phyloP scores from a whole-genome alignment of 2,797 vertebrate species.

The Denticeps clupeoides region DNA sequence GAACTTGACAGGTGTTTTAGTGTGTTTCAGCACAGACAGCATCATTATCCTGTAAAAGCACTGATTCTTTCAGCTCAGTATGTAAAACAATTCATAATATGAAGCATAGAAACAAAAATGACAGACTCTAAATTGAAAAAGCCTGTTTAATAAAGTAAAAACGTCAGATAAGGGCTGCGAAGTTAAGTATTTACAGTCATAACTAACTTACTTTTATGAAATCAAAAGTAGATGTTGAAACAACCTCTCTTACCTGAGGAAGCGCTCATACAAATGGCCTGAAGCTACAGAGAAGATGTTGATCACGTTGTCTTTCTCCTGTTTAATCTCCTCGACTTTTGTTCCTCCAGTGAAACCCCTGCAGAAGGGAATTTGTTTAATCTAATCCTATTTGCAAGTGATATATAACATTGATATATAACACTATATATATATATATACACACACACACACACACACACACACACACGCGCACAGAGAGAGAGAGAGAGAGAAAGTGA shows the following conservation, averaged over 20 bases:
- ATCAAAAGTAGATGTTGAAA: not conserved
- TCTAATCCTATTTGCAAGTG: no score
- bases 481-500: not conserved
- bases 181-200: no score
- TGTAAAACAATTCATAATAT: no score
- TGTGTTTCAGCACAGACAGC: conserved; percentile 93
- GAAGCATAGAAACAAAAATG: no score
- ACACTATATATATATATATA: not conserved
- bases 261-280: conserved; percentile 91
- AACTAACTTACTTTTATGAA: no score
- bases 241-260: conserved; percentile 73
- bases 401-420: no score
- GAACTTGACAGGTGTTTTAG: conserved; percentile 92
- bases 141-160: no score
- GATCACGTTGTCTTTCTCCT: conserved; percentile 84
- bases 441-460: no score
- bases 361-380: not conserved
- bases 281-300: conserved; percentile 98
- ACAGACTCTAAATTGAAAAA: no score
- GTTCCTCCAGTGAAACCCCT: conserved; percentile 85
- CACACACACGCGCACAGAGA: no score
- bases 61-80: not conserved
- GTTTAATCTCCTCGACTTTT: conserved; percentile 77
- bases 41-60: conserved; percentile 84
- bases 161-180: no score